Conservation (phyloP, 2,888 invertebrate species). For the Nomada ruficornis region DNA sequence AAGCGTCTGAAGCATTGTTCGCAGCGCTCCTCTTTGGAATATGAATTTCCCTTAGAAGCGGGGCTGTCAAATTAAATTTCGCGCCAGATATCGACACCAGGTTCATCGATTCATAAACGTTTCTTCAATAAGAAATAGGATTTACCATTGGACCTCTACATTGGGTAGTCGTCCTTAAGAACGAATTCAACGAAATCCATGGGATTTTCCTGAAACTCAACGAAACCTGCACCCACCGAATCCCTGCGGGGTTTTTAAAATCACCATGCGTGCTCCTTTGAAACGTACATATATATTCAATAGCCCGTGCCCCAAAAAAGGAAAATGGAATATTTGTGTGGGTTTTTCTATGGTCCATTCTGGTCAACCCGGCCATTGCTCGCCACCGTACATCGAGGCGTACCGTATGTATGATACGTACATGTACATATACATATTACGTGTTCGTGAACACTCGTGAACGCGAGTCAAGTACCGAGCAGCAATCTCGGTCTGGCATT, state of each 20-base stretch:
- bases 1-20: slow-evolving; percentile 1
- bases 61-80: slow-evolving; percentile 10
- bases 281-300: not conserved
- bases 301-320: too few species aligned
- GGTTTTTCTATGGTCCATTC: too few species aligned
- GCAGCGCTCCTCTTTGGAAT: slow-evolving; percentile 7
- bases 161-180: too few species aligned
- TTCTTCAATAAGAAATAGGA: too few species aligned
- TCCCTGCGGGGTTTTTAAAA: too few species aligned
- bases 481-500: slow-evolving; percentile 70
- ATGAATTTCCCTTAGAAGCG: slow-evolving; percentile 13
- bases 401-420: slow-evolving; percentile 12
- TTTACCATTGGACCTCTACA: too few species aligned
- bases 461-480: slow-evolving; percentile 65
- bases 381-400: slow-evolving; percentile 24
- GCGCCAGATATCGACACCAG: not conserved
- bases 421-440: slow-evolving; percentile 4
- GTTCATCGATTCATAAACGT: too few species aligned
- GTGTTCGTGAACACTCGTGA: slow-evolving; percentile 49
- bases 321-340: not conserved
- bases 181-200: too few species aligned
- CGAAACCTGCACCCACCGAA: too few species aligned
- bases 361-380: not conserved
- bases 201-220: too few species aligned
- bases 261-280: too few species aligned